phyloP scores from a whole-genome alignment of 2,888 invertebrate species.

The Anodontia alba region DNA sequence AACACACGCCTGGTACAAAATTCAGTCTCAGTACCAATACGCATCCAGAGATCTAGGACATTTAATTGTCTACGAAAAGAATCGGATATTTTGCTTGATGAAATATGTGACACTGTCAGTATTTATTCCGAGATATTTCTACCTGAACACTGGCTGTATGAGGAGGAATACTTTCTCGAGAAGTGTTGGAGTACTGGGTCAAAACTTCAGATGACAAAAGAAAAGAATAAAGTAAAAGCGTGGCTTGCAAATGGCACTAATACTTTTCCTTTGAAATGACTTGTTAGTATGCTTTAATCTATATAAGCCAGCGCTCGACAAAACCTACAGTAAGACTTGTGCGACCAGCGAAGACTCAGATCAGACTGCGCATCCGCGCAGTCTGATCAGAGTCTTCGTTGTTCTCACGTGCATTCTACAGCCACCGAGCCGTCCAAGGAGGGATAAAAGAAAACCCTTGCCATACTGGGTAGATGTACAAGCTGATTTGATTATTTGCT shows the following conservation, averaged over 20 bases:
- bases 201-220: conserved; percentile 3
- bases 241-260: conserved; percentile 7
- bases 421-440: no score
- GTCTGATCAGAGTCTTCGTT: no score
- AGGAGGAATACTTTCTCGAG: conserved; percentile 26
- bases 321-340: no score
- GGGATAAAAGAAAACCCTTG: no score
- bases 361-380: no score
- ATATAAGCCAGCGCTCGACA: no score
- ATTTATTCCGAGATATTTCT: conserved; percentile 47
- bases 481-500: no score
- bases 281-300: no score
- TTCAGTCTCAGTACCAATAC: neutral
- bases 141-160: conserved; percentile 48
- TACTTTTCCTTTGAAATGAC: neutral
- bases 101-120: conserved; percentile 24
- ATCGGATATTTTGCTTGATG: neutral
- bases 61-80: neutral
- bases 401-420: no score
- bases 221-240: neutral
- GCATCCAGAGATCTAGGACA: neutral
- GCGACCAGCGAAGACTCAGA: no score
- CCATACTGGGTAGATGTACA: no score
- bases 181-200: conserved; percentile 39
- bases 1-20: neutral